These are phyloP conservation scores for Gadus chalcogrammus DNA, from an alignment of 2,113 vertebrate genomes.

Conservation along the genomic window DNA sequence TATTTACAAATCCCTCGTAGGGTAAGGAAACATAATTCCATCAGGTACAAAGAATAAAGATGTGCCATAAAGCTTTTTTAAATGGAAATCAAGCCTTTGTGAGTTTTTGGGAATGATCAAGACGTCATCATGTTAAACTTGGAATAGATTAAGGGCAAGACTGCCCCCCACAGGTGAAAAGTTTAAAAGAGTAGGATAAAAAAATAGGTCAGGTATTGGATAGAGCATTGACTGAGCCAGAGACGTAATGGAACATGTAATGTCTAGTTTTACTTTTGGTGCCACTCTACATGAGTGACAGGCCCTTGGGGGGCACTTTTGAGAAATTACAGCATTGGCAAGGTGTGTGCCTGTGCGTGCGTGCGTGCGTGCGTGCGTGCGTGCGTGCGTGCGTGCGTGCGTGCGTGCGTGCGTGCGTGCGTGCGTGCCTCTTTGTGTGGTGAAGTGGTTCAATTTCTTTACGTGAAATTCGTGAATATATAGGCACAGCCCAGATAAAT, in stretches of 20 bases:
- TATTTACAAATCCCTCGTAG: too few species aligned
- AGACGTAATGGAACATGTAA: not conserved
- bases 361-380: too few species aligned
- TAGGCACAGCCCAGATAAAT: too few species aligned
- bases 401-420: too few species aligned
- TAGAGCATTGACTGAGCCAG: not conserved
- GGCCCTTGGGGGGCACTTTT: constrained; percentile 1
- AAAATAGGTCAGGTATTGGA: constrained; percentile 47
- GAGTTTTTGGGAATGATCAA: not conserved
- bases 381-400: too few species aligned
- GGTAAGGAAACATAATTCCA: too few species aligned
- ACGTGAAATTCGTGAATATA: too few species aligned
- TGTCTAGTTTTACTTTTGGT: not conserved
- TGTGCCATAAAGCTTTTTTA: too few species aligned
- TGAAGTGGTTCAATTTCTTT: too few species aligned
- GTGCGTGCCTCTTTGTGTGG: too few species aligned
- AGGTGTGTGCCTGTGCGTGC: not conserved
- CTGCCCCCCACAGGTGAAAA: constrained; percentile 60
- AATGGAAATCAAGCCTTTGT: too few species aligned
- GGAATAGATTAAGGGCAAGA: constrained; percentile 33
- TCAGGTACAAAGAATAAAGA: too few species aligned
- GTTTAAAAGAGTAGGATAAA: constrained; percentile 22
- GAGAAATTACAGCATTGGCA: constrained; percentile 10
- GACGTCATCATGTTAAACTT: constrained; percentile 2
- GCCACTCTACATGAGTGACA: constrained; percentile 1